A percentile compares a stretch with the other conserved stretches of the same genome.
phyloP scores from a whole-genome alignment of 2,113 vertebrate species.

The Zosterops pallidus region DNA sequence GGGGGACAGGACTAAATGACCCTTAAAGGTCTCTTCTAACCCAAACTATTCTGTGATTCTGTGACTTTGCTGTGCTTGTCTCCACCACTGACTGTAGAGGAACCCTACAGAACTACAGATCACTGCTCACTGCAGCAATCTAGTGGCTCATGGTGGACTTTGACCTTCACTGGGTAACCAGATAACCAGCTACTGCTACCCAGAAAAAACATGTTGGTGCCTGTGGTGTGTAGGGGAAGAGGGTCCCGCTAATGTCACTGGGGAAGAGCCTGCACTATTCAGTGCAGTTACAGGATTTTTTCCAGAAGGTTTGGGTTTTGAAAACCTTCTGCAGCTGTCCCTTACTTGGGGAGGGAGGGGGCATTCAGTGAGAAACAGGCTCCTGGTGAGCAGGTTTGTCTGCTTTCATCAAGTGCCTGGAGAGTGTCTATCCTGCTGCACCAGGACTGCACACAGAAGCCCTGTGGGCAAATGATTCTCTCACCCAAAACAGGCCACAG shows the following conservation, averaged over 20 bases:
- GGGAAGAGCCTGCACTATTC: background rate
- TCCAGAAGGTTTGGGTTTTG: background rate
- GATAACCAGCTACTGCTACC: background rate
- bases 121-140: background rate
- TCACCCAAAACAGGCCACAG: background rate
- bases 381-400: background rate
- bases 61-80: background rate
- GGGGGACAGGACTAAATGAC: background rate
- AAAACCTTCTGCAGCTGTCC: background rate
- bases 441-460: rapidly evolving
- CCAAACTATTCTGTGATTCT: background rate
- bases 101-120: background rate
- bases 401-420: background rate
- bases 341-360: background rate
- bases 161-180: background rate
- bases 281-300: background rate
- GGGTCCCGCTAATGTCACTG: background rate
- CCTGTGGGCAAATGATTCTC: background rate
- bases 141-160: background rate
- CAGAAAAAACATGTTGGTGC: background rate
- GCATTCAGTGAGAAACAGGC: background rate
- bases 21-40: background rate
- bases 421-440: background rate
- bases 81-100: background rate
- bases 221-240: rapidly evolving